A percentile compares a stretch with the other conserved stretches of the same genome.
phyloP scores from a whole-genome alignment of 2,888 invertebrate species.

The Agrotis clavis region DNA sequence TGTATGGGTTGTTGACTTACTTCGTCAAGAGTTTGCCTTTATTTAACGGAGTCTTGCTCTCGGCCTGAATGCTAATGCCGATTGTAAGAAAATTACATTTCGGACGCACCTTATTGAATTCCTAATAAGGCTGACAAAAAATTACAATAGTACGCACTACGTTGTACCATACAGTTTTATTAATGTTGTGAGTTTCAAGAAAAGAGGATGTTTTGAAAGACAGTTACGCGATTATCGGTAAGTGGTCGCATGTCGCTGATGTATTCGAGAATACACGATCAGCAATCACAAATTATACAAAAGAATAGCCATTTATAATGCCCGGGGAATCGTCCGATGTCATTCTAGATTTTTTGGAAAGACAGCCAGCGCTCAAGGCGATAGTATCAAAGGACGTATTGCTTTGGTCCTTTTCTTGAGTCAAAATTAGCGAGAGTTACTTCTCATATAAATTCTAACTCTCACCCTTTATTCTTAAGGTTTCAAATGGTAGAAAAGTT shows the following conservation, averaged over 20 bases:
- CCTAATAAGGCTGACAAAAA: slow-evolving; percentile 69
- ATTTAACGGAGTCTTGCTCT: slow-evolving; percentile 76
- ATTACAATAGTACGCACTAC: slow-evolving; percentile 64
- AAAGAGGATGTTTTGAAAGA: slow-evolving; percentile 59
- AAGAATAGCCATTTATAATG: slow-evolving; percentile 70
- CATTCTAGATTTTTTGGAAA: slow-evolving; percentile 71
- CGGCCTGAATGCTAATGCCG: slow-evolving; percentile 77
- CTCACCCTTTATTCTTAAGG: slow-evolving; percentile 8
- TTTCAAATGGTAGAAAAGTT: slow-evolving; percentile 23
- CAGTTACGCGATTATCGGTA: slow-evolving; percentile 62
- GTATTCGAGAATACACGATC: slow-evolving; percentile 68
- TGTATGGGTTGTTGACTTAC: slow-evolving; percentile 85
- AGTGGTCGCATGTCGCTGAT: slow-evolving; percentile 73
- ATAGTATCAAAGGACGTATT: slow-evolving; percentile 64
- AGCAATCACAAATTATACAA: slow-evolving; percentile 68
- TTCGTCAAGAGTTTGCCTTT: slow-evolving; percentile 72
- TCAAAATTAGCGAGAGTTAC: slow-evolving; percentile 25
- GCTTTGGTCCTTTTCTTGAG: slow-evolving; percentile 53
- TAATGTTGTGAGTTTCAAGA: slow-evolving; percentile 52
- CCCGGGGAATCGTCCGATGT: slow-evolving; percentile 73
- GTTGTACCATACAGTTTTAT: slow-evolving; percentile 54
- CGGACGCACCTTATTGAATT: slow-evolving; percentile 72
- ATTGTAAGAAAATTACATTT: slow-evolving; percentile 76
- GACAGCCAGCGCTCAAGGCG: slow-evolving; percentile 71
- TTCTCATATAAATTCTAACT: slow-evolving; percentile 5